Evolutionary conservation across 2,888 invertebrate species (phyloP).

Genomic region (Scelioninae gen. 2): DNA sequence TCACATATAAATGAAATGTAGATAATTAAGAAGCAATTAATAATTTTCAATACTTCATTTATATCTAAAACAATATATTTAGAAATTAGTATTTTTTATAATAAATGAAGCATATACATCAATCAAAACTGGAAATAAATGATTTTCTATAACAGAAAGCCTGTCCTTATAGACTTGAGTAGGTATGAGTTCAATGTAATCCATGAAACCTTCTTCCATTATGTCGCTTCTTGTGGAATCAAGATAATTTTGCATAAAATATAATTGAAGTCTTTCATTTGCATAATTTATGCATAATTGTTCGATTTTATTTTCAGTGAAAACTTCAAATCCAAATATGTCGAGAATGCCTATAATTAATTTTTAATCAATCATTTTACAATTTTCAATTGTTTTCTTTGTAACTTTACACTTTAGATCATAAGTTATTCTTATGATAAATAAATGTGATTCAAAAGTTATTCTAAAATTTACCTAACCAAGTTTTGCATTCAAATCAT

Average conservation of each 20-base stretch:
- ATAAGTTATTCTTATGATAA: too few relatives aligned
- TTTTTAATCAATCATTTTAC: too few relatives aligned
- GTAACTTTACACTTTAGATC: too few relatives aligned
- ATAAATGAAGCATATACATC: conserved; percentile 65
- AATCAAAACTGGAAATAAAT: conserved; percentile 71
- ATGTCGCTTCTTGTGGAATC: conserved; percentile 66
- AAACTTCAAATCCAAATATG: conserved; percentile 74
- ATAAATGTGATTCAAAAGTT: too few relatives aligned
- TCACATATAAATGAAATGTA: too few relatives aligned
- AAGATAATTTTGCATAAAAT: conserved; percentile 71
- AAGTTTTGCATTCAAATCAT: conserved; percentile 61
- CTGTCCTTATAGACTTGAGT: conserved; percentile 66
- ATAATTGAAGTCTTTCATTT: conserved; percentile 72
- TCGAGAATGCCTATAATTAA: conserved; percentile 73
- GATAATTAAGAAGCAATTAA: too few relatives aligned
- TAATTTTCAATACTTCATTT: too few relatives aligned
- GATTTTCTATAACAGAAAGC: conserved; percentile 67
- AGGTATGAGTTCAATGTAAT: conserved; percentile 60
- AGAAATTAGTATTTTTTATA: conserved; percentile 64
- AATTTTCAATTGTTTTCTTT: too few relatives aligned
- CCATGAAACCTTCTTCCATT: conserved; percentile 67
- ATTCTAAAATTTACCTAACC: conserved; percentile 71
- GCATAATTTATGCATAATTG: conserved; percentile 73
- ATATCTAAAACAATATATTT: too few relatives aligned
- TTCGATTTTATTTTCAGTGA: conserved; percentile 69